These are phyloP conservation scores for Sorex maritimensis DNA, from an alignment of 2,797 vertebrate species.

Conservation along the genomic window DNA sequence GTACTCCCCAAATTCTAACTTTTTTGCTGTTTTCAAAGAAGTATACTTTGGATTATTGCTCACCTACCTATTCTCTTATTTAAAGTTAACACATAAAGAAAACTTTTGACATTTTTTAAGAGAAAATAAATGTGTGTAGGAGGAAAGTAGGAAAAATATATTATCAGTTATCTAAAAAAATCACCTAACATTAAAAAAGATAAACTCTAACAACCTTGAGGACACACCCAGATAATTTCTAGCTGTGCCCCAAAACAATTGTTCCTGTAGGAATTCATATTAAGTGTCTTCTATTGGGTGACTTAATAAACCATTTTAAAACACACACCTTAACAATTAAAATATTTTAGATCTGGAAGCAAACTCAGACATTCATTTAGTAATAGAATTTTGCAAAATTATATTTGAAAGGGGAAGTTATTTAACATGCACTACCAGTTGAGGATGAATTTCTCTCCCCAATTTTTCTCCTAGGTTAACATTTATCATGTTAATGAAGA, in stretches of 20 bases:
- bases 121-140: neutral
- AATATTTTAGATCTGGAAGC: slow-evolving; percentile 17
- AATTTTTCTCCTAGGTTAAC: neutral
- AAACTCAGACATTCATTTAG: neutral
- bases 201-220: neutral
- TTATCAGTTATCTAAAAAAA: neutral
- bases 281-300: neutral
- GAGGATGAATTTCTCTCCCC: neutral
- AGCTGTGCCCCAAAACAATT: neutral
- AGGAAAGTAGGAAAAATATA: neutral
- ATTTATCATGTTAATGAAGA: neutral
- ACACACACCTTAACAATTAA: neutral
- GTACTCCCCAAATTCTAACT: neutral
- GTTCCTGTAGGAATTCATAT: neutral
- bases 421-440: neutral
- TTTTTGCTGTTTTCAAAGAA: neutral
- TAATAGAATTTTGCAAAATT: neutral
- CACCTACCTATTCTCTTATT: neutral
- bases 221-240: neutral
- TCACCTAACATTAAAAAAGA: neutral
- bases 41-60: neutral
- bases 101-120: neutral
- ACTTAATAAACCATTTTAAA: neutral
- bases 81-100: neutral
- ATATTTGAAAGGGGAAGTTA: neutral